These are phyloP conservation scores for Rhynchonycteris naso DNA, from an alignment of 2,797 vertebrate genomes.

Conservation along the genomic window DNA sequence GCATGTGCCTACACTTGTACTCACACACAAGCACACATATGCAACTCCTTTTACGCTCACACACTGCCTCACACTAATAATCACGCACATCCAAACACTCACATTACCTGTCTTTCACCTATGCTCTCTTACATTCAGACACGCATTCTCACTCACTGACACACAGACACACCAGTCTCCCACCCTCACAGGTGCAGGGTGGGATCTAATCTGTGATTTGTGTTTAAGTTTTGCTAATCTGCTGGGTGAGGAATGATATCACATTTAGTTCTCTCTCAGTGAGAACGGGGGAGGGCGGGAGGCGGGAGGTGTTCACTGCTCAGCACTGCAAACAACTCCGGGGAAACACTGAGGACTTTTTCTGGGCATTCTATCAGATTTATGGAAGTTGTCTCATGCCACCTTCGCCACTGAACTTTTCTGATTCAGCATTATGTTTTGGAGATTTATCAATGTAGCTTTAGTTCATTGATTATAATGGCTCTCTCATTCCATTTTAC, in stretches of 20 bases:
- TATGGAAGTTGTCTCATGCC: too few relatives aligned
- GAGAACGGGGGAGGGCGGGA: rapidly evolving
- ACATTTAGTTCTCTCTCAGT: rapidly evolving
- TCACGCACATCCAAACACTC: too few relatives aligned
- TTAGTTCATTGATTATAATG: too few relatives aligned
- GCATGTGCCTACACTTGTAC: background rate
- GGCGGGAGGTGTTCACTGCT: background rate
- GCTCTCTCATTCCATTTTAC: rapidly evolving
- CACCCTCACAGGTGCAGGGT: too few relatives aligned
- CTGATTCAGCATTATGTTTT: background rate
- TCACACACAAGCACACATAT: background rate
- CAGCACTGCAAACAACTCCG: background rate
- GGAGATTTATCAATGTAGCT: background rate
- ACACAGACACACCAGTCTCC: background rate
- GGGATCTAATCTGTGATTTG: too few relatives aligned
- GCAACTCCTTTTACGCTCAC: background rate
- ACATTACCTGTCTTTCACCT: background rate
- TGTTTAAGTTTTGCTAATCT: background rate
- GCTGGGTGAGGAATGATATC: background rate
- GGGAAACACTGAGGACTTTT: background rate
- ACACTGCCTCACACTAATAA: background rate
- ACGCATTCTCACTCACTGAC: background rate
- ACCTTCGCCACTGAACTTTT: background rate
- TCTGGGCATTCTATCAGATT: background rate
- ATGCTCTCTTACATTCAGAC: background rate